Base-by-base conservation (phyloP, 2,888 invertebrate species). In the Poecilus cupreus region DNA sequence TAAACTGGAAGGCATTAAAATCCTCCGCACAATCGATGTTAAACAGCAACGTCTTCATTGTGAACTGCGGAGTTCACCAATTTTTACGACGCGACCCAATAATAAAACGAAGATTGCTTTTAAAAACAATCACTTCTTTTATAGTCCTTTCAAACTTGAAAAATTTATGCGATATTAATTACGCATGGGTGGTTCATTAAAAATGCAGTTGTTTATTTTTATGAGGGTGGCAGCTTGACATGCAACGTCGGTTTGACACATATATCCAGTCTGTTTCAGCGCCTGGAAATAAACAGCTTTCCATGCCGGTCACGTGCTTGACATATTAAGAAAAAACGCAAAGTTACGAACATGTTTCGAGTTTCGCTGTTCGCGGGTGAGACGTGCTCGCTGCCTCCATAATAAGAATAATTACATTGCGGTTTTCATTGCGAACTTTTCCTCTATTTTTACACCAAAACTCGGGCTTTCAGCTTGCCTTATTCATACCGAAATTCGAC, bases 251-350 rank as follows among this genome's bases (percentile, higher is more conserved):
- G 57, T 80, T 49, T 80, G 72, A 79, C 77, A 77, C 64, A 77
- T 77, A 77, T 77, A 60, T 60, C 46, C 49, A 60, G 39, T 22
- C 46, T 26, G 22, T 77, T 77, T 79, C 39, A 18, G 16, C 51
- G 32, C 18, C 68, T 70, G 18, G 32, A 60, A 46, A 78, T 78
- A 64, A 64, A 64, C 78, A 64, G 60, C 46, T 46, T 24, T 64
- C 46, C 32, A 68, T 79, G 18, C 68, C 13, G 26, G 57, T 54
- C 80, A 80, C 80, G 80, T 72, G 70, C 43, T 57, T 72, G 72
- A 54, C 72, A 80, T 80, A 80, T 72, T 80, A 80, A 80, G 80
- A 80, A 80, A 80, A 80, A 51, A 80, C 72, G 43, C 43, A 80
- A 49, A 79, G 70, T 60, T 64, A 77, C 64, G 49, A 57, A 77